Conservation (phyloP, 1,140 invertebrate genomes). For the Plodia interpunctella region DNA sequence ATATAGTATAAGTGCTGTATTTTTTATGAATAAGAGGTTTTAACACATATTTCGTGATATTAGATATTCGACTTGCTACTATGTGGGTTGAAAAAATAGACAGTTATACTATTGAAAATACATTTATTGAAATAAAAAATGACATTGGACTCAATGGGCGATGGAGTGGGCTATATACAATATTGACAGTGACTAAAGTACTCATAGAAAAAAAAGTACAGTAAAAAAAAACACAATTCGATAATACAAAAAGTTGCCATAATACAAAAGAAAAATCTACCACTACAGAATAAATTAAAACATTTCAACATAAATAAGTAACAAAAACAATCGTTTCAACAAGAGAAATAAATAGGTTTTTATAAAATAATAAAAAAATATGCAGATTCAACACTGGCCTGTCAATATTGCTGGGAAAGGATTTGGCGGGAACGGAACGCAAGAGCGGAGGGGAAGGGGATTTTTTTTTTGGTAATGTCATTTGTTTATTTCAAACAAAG, state of each 20-base stretch:
- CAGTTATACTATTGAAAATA: constrained; percentile 48
- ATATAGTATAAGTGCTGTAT: too few relatives aligned
- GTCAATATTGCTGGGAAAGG: constrained; percentile 69
- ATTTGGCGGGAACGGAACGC: constrained; percentile 20
- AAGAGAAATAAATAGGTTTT: constrained; percentile 68
- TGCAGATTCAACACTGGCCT: constrained; percentile 72
- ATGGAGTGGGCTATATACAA: constrained; percentile 65
- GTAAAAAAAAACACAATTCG: constrained; percentile 43
- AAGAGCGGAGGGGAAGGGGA: constrained; percentile 23
- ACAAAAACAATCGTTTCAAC: constrained; percentile 61
- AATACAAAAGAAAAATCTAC: constrained; percentile 44
- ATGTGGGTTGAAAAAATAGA: constrained; percentile 37
- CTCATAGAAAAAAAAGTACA: constrained; percentile 50
- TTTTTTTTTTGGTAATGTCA: constrained; percentile 48
- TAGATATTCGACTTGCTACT: background rate
- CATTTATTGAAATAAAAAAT: constrained; percentile 76
- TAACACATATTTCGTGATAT: too few relatives aligned
- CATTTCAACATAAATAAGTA: constrained; percentile 69
- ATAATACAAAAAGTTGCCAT: constrained; percentile 42
- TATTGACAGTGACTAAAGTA: constrained; percentile 72
- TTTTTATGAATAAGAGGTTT: too few relatives aligned
- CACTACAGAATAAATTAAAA: constrained; percentile 73
- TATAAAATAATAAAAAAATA: constrained; percentile 47
- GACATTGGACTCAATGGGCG: constrained; percentile 64
- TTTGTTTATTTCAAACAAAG: constrained; percentile 73